These are phyloP conservation scores for Solea solea DNA, from an alignment of 2,113 vertebrate genomes.

Conservation along the genomic window DNA sequence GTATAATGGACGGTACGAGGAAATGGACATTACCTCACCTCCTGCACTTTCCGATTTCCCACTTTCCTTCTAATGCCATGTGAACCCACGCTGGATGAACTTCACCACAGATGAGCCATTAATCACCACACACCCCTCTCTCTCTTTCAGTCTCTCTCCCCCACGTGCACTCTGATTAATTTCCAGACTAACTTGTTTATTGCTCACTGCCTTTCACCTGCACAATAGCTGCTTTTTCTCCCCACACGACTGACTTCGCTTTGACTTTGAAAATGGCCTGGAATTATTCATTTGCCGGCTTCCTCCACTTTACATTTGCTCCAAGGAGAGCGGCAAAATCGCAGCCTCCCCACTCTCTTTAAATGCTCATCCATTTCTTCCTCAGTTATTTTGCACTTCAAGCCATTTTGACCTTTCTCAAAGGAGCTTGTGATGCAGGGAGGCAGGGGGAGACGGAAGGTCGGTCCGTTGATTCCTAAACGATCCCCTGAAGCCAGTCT, in stretches of 20 bases:
- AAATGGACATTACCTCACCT: slow-evolving; percentile 58
- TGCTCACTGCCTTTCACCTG: slow-evolving; percentile 20
- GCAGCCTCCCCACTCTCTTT: slow-evolving; percentile 12
- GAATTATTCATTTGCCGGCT: slow-evolving; percentile 71
- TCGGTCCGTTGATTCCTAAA: too few relatives aligned
- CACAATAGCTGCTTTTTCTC: neutral
- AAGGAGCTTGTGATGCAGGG: slow-evolving; percentile 1
- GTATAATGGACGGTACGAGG: neutral
- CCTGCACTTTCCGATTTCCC: slow-evolving; percentile 61
- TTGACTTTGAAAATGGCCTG: slow-evolving; percentile 62
- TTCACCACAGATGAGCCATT: slow-evolving; percentile 62
- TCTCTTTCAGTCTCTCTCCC: slow-evolving; percentile 1
- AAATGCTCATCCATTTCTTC: slow-evolving; percentile 38
- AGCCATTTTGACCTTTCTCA: slow-evolving; percentile 58
- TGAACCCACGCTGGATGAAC: slow-evolving; percentile 43
- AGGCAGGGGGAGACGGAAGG: too few relatives aligned
- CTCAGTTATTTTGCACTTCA: slow-evolving; percentile 59
- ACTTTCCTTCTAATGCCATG: slow-evolving; percentile 53
- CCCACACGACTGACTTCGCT: slow-evolving; percentile 37
- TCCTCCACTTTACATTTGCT: slow-evolving; percentile 51
- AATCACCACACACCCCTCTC: slow-evolving; percentile 3
- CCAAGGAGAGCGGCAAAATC: slow-evolving; percentile 22
- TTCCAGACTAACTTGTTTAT: slow-evolving; percentile 67
- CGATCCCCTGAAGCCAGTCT: too few relatives aligned
- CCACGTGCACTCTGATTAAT: slow-evolving; percentile 53